Evolutionary conservation across 2,888 invertebrate genomes (phyloP).

Genomic region (Parnassius smintheus): DNA sequence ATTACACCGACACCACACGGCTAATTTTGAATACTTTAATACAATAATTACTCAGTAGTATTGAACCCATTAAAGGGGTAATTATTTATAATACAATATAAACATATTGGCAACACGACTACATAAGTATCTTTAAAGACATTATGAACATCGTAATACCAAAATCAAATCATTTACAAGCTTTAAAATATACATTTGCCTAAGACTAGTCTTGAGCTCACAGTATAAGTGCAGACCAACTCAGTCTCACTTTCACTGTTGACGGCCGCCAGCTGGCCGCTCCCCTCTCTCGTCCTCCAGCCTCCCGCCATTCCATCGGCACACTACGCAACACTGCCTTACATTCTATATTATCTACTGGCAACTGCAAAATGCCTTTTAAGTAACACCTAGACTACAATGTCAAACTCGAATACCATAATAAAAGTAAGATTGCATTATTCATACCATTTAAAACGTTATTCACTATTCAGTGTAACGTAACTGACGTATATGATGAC

Average conservation of each 20-base stretch:
- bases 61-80: no score
- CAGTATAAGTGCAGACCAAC: slow-evolving; percentile 28
- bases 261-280: slow-evolving; percentile 73
- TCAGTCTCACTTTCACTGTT: slow-evolving; percentile 75
- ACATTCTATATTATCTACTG: slow-evolving; percentile 42
- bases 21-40: no score
- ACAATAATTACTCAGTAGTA: no score
- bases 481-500: no score
- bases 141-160: no score
- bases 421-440: neutral
- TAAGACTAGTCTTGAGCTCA: slow-evolving; percentile 13
- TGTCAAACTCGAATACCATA: neutral
- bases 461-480: neutral
- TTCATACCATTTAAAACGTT: neutral
- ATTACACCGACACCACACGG: no score
- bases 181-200: slow-evolving; percentile 12
- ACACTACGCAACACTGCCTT: slow-evolving; percentile 67
- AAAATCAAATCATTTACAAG: neutral
- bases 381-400: neutral
- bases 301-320: slow-evolving; percentile 36
- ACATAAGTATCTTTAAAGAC: no score
- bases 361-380: slow-evolving; percentile 14
- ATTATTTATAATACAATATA: no score
- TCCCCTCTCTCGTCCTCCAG: slow-evolving; percentile 37
- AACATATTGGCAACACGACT: no score